Base-by-base conservation (phyloP, 2,113 vertebrate species). In the Pyrgilauda ruficollis region DNA sequence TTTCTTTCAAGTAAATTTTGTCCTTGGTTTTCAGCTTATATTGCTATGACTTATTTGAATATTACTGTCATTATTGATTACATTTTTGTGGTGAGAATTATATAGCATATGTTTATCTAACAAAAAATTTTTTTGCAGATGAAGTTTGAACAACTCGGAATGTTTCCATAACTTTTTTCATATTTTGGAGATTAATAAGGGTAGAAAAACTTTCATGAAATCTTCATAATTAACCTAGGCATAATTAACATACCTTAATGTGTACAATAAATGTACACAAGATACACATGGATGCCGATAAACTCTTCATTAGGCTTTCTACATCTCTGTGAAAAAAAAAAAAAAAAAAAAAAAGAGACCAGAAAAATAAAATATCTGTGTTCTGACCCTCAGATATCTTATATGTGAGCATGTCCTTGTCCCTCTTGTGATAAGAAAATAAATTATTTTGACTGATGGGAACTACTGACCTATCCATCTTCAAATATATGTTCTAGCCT, bases 91-190 rank as follows among this genome's bases (percentile, higher is more conserved):
- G 4, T 73, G 31, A 83, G 9, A 86, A 8, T 26, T 66, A n/a
- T 7, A 46, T 6, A 87, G 6, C 7, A 39, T 14, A 31, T 26
- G 4, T 0, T 49, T 41, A 39, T 30, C 5, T 49, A 58, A 30
- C 4, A 58, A 41, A 73, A 84, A 15, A 1, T 0, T 4, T 22
- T 43, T 66, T 58, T 64, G 9, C 13, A 64, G 15, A 28, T 43
- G 37, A 30, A 66, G 3, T 53, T 67, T 0, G 1, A 93, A 61
- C 4, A 68, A n/a, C 17, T 46, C 0, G 1, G 12, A 77, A 59
- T 31, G 2, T 43, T 73, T 43, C 35, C 12, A 27, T 22, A 59
- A 39, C 0, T 0, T 44, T 67, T 67, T 22, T 39, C 3, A 3
- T 28, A 44, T 84, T 84, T 93, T 41, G 13, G 13, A 68, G 31